Conservation (phyloP, 2,888 invertebrate genomes). For the Folsomia manolachei region DNA sequence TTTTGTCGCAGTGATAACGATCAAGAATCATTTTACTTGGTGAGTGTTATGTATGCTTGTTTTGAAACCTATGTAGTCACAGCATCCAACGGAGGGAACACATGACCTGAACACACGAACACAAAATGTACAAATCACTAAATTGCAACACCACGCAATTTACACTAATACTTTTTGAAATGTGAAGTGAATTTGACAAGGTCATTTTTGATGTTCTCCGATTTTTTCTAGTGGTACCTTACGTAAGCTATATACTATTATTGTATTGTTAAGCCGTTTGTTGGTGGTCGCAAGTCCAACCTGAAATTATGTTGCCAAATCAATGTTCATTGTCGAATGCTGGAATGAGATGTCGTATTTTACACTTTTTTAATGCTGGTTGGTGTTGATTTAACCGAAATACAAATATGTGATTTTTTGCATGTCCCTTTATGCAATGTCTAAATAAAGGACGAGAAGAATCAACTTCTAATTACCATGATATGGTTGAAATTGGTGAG, state of each 20-base stretch:
- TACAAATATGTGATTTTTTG: slow-evolving; percentile 35
- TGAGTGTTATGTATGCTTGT: background rate
- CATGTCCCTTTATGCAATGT: slow-evolving; percentile 45
- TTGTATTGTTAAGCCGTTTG: background rate
- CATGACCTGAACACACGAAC: background rate
- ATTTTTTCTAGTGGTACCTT: background rate
- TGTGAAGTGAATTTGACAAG: slow-evolving; percentile 13
- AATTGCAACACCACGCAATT: slow-evolving; percentile 8
- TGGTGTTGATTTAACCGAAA: background rate
- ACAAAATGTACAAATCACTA: too few species aligned
- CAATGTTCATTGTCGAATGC: background rate
- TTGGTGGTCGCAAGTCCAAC: background rate
- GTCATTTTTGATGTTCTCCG: slow-evolving; percentile 5
- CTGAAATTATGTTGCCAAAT: background rate
- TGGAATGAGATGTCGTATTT: background rate
- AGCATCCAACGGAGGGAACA: background rate
- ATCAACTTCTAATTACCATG: slow-evolving; percentile 93
- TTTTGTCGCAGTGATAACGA: background rate
- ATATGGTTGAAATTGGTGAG: slow-evolving; percentile 96
- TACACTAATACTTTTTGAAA: background rate
- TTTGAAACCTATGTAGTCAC: too few species aligned
- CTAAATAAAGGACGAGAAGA: slow-evolving; percentile 80
- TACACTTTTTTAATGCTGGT: background rate
- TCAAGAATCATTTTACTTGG: background rate
- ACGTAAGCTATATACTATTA: background rate